Evolutionary conservation across 2,888 invertebrate genomes (phyloP).

Genomic region (Lasioglossum calceatum): DNA sequence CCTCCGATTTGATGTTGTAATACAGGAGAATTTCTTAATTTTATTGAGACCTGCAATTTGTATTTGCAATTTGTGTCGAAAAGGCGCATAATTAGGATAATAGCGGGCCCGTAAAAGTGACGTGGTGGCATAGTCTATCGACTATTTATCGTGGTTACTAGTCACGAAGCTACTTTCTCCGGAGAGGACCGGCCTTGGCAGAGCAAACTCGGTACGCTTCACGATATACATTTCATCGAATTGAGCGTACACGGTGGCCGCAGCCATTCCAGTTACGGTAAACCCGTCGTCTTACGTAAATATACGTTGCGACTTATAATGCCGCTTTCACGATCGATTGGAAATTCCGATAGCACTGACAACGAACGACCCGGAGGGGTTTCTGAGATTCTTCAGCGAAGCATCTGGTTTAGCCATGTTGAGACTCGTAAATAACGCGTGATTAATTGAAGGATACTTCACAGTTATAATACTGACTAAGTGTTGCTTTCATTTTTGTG

Average conservation of each 20-base stretch:
- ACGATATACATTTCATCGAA: constrained; percentile 69
- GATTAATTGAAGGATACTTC: constrained; percentile 30
- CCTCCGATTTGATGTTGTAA: neutral
- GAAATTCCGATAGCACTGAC: constrained; percentile 19
- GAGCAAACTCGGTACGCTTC: constrained; percentile 63
- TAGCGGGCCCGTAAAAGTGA: neutral
- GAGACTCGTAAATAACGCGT: constrained; percentile 21
- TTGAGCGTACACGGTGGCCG: constrained; percentile 45
- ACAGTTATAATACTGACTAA: neutral
- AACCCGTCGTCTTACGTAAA: constrained; percentile 59
- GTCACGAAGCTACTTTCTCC: constrained; percentile 64
- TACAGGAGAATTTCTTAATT: neutral
- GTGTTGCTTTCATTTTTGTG: neutral
- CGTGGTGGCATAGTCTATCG: constrained; percentile 9
- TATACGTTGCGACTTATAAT: constrained; percentile 27
- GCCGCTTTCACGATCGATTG: constrained; percentile 55
- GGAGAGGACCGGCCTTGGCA: constrained; percentile 68
- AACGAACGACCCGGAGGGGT: neutral
- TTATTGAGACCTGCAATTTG: neutral
- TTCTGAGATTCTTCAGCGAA: constrained; percentile 12
- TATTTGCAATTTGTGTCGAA: constrained; percentile 1
- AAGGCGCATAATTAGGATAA: neutral
- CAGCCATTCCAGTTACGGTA: constrained; percentile 35
- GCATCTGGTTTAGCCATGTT: neutral
- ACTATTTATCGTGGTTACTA: constrained; percentile 18